A percentile compares a stretch with the other conserved stretches of the same genome.
Evolutionary conservation across 2,113 vertebrate species (phyloP).

Genomic region (Columbina picui): DNA sequence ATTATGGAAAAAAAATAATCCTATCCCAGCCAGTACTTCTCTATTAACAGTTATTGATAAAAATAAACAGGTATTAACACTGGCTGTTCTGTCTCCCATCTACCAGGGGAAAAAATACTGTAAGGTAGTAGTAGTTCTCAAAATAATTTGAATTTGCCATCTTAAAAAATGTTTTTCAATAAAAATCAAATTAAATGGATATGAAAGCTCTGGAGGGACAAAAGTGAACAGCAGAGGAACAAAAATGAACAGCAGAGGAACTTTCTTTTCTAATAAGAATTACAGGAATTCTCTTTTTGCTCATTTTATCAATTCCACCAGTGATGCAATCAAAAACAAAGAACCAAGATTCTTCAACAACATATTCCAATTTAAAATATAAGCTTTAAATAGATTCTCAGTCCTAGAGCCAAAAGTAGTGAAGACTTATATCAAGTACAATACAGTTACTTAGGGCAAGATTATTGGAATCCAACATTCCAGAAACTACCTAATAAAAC

Average conservation of each 20-base stretch:
- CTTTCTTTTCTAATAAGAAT: not conserved
- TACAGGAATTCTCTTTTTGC: not conserved
- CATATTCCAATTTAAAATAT: not conserved
- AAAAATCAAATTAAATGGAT: not conserved
- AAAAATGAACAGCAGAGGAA: not conserved
- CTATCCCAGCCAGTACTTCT: not conserved
- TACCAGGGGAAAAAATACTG: not conserved
- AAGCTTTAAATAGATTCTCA: not conserved
- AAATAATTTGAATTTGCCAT: not conserved
- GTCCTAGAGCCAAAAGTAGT: not conserved
- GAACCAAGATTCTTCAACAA: not conserved
- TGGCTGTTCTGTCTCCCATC: not conserved
- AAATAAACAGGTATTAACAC: not conserved
- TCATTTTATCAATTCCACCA: not conserved
- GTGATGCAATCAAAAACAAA: not conserved
- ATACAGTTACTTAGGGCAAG: not conserved
- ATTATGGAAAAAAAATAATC: not conserved
- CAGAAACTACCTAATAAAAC: not conserved
- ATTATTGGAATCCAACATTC: not conserved
- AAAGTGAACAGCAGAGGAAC: not conserved
- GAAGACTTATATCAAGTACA: not conserved
- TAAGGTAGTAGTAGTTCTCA: not conserved
- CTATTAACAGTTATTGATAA: not conserved
- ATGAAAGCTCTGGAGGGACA: not conserved
- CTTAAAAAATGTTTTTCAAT: not conserved